Percentiles rank a stretch among this genome's conserved stretches.
These are phyloP conservation scores for Sympetrum striolatum DNA, from an alignment of 2,888 invertebrate species.

Conservation along the genomic window DNA sequence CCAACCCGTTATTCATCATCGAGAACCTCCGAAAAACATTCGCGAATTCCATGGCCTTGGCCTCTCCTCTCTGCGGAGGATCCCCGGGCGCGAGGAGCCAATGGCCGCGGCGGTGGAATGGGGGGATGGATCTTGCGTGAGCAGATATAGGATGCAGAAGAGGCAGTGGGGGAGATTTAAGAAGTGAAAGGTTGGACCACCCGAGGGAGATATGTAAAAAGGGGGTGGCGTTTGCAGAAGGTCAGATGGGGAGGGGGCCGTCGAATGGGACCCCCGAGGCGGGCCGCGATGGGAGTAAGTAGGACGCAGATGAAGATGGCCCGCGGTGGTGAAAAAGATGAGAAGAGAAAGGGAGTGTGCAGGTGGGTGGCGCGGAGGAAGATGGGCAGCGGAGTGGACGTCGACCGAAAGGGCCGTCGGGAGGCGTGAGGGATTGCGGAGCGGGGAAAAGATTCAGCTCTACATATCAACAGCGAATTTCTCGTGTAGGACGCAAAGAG, in stretches of 20 bases:
- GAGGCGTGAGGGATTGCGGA: not conserved
- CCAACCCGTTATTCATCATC: not conserved
- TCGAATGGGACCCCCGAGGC: not conserved
- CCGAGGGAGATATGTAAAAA: conserved; percentile 36
- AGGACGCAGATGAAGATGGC: not conserved
- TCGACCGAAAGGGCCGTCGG: not conserved
- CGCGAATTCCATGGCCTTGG: not conserved
- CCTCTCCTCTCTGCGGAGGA: not conserved
- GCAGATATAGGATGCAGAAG: not conserved
- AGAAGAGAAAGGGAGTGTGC: not conserved
- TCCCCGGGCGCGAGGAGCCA: not conserved
- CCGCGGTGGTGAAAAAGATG: not conserved
- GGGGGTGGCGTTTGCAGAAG: not conserved
- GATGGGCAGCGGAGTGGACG: not conserved
- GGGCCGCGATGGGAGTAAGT: not conserved
- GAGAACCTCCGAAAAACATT: not conserved
- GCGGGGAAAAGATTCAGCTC: too few relatives aligned
- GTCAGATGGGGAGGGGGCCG: conserved; percentile 2
- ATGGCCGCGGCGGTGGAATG: not conserved
- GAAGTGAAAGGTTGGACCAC: conserved; percentile 41
- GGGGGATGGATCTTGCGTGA: not conserved
- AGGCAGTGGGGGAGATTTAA: not conserved
- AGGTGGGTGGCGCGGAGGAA: not conserved
- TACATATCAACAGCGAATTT: not conserved
- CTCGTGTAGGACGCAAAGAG: too few relatives aligned